phyloP scores from a whole-genome alignment of 2,888 invertebrate species.

The Acronicta aceris region DNA sequence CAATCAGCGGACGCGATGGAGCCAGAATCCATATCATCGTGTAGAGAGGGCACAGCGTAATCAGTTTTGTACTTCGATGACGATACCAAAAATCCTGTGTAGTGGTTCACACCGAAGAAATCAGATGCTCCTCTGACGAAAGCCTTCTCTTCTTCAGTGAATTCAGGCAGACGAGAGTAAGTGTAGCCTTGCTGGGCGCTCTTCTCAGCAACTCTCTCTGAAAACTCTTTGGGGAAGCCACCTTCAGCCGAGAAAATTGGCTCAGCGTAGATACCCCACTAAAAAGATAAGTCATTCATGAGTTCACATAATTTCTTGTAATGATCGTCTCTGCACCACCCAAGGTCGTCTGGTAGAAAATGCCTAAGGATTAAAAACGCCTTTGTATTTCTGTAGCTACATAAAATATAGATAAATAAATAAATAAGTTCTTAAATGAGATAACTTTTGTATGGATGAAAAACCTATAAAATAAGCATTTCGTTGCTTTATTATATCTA shows the following conservation, averaged over 20 bases:
- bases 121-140: constrained; percentile 72
- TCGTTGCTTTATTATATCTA: too few species aligned
- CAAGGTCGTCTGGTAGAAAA: too few species aligned
- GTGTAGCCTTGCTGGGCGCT: constrained; percentile 79
- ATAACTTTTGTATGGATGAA: too few species aligned
- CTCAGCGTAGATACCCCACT: constrained; percentile 80
- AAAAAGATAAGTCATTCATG: constrained; percentile 28
- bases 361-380: too few species aligned
- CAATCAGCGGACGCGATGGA: constrained; percentile 14
- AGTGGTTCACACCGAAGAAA: constrained; percentile 91
- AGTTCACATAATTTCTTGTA: too few species aligned
- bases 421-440: too few species aligned
- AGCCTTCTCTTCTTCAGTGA: constrained; percentile 75
- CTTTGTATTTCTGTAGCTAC: too few species aligned
- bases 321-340: too few species aligned
- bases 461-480: too few species aligned
- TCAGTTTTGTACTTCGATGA: constrained; percentile 42
- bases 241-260: constrained; percentile 83
- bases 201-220: constrained; percentile 73
- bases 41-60: constrained; percentile 22
- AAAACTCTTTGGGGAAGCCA: constrained; percentile 76
- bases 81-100: constrained; percentile 81
- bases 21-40: constrained; percentile 27
- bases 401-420: too few species aligned
- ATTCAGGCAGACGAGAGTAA: constrained; percentile 80